Conservation (phyloP, 2,797 vertebrate species). For the Erethizon dorsatum region DNA sequence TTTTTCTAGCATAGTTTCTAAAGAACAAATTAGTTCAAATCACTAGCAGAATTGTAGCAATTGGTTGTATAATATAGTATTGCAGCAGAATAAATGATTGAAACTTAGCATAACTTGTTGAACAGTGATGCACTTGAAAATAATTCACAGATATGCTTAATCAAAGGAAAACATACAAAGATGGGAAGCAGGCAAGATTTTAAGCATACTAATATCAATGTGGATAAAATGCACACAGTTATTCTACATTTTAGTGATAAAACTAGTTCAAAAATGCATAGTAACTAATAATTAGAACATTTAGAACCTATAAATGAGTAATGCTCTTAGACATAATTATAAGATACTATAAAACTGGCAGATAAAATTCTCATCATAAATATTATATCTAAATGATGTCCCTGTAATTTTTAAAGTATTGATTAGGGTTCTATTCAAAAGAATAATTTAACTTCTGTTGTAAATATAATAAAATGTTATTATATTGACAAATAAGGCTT, state of each 20-base stretch:
- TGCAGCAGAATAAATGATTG: conserved; percentile 75
- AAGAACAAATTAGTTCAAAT: conserved; percentile 81
- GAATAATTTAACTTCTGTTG: conserved; percentile 24
- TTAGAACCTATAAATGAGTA: neutral
- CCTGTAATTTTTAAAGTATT: conserved; percentile 43
- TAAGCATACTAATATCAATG: conserved; percentile 54
- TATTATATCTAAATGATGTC: neutral
- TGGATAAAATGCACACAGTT: neutral
- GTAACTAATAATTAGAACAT: neutral
- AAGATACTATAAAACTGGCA: conserved; percentile 42
- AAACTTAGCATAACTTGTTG: conserved; percentile 71
- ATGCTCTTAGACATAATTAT: conserved; percentile 9
- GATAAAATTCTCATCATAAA: conserved; percentile 34
- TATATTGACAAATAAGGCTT: conserved; percentile 28
- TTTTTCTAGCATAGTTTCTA: conserved; percentile 74
- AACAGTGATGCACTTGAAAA: conserved; percentile 71
- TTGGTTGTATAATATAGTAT: conserved; percentile 71
- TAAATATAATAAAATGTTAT: conserved; percentile 46
- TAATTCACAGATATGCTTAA: conserved; percentile 71
- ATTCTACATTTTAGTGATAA: neutral
- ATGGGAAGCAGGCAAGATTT: conserved; percentile 43
- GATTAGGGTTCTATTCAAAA: neutral
- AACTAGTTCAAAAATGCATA: conserved; percentile 38
- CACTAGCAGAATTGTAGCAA: conserved; percentile 76
- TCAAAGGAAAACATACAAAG: conserved; percentile 60